A percentile compares a stretch with the other conserved stretches of the same genome.
Evolutionary conservation across 2,888 invertebrate species (phyloP).

Genomic region (Lycocerus yunnanus): DNA sequence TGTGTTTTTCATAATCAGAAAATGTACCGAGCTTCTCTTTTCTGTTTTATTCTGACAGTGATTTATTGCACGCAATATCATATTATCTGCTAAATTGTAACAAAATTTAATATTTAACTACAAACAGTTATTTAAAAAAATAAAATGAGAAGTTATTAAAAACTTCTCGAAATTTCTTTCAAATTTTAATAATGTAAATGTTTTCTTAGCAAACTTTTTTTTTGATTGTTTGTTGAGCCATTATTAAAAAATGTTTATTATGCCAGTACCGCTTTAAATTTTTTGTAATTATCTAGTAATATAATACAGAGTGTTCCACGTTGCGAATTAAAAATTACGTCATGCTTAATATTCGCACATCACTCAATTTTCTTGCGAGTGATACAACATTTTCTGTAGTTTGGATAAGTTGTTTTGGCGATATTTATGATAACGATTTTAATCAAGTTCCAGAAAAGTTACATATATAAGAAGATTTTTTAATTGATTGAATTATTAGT

Average conservation of each 20-base stretch:
- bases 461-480: too few relatives aligned
- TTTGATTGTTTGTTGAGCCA: background rate
- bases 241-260: background rate
- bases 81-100: background rate
- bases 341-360: too few relatives aligned
- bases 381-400: too few relatives aligned
- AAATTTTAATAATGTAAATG: background rate
- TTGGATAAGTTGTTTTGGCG: too few relatives aligned
- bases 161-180: background rate
- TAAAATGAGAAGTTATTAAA: background rate
- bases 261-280: too few relatives aligned
- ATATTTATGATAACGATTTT: too few relatives aligned
- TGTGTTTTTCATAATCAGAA: conserved; percentile 17
- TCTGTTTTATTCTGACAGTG: background rate
- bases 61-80: conserved; percentile 6
- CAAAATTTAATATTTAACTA: background rate
- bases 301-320: too few relatives aligned
- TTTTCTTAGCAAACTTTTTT: background rate
- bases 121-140: background rate
- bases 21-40: conserved; percentile 3
- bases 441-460: too few relatives aligned
- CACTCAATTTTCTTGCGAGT: too few relatives aligned
- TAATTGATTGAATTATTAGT: too few relatives aligned
- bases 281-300: too few relatives aligned
- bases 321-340: too few relatives aligned